These are phyloP conservation scores for Pseudotriccus pelzelni DNA, from an alignment of 2,797 vertebrate species.

Conservation along the genomic window DNA sequence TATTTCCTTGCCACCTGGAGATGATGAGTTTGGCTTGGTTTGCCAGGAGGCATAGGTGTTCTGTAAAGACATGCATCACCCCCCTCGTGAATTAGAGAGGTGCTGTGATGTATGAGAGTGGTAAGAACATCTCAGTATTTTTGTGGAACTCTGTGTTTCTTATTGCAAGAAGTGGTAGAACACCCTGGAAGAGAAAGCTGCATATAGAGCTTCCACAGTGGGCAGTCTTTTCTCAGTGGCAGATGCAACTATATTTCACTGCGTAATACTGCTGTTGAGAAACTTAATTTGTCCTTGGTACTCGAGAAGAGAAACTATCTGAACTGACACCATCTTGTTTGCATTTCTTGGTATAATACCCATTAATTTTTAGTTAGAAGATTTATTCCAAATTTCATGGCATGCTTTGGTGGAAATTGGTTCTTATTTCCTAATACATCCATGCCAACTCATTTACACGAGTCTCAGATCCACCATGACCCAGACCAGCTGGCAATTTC, in stretches of 20 bases:
- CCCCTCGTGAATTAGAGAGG: not conserved
- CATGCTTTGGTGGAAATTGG: constrained; percentile 42
- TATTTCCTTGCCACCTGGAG: not conserved
- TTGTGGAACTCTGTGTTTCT: not conserved
- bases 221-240: not conserved
- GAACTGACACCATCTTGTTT: not conserved
- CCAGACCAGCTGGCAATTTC: constrained; percentile 29
- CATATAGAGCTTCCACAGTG: not conserved
- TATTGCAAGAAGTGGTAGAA: not conserved
- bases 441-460: not conserved
- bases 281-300: not conserved
- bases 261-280: not conserved
- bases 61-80: not conserved
- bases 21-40: rapidly evolving
- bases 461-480: constrained; percentile 22
- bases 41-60: not conserved
- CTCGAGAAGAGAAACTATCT: not conserved
- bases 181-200: not conserved
- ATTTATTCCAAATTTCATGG: constrained; percentile 47
- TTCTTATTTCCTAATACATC: constrained; percentile 33
- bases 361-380: constrained; percentile 54
- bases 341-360: constrained; percentile 20
- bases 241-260: not conserved
- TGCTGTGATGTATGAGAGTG: not conserved
- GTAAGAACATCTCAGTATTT: not conserved